These are phyloP conservation scores for Camelus dromedarius DNA, from an alignment of 2,113 vertebrate genomes.

Conservation along the genomic window DNA sequence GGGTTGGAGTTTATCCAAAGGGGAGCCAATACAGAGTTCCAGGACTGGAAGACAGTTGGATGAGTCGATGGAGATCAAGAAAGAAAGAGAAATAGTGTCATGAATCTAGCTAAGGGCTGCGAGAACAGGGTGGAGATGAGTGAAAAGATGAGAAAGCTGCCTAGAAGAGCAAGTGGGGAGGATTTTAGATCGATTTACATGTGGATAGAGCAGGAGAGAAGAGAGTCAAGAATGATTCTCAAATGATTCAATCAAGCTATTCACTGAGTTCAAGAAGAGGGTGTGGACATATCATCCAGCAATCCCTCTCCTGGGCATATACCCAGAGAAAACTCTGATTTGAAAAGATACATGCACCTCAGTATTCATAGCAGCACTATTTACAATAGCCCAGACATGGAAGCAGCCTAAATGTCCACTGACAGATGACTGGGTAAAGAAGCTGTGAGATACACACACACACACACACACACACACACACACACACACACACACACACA, in stretches of 20 bases:
- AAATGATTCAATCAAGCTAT: neutral
- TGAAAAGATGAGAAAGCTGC: neutral
- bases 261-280: neutral
- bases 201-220: neutral
- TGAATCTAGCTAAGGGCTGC: neutral
- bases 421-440: no score
- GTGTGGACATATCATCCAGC: no score
- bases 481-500: no score
- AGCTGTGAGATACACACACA: no score
- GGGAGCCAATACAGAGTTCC: neutral
- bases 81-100: neutral
- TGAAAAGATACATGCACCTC: no score
- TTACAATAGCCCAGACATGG: no score
- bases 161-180: neutral
- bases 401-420: no score
- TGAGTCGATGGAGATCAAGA: neutral
- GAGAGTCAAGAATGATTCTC: neutral
- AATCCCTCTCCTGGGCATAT: no score
- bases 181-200: neutral
- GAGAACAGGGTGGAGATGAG: neutral
- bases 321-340: no score
- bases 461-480: no score
- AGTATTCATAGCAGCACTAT: no score
- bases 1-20: neutral
- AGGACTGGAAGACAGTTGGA: neutral